These are phyloP conservation scores for Agriotes lineatus DNA, from an alignment of 2,888 invertebrate genomes.

Conservation along the genomic window DNA sequence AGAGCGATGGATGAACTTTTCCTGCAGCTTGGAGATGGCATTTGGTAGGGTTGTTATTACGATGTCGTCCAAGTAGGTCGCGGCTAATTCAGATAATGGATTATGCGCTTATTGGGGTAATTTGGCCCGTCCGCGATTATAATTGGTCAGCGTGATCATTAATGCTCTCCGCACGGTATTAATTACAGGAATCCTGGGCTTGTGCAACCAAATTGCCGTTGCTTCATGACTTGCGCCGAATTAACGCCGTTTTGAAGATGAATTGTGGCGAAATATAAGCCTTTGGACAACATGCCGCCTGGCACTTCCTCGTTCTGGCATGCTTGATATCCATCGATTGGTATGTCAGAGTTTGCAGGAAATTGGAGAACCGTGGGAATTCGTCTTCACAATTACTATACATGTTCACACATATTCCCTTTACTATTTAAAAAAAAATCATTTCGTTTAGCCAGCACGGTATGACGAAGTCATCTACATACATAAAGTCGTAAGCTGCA, in stretches of 20 bases:
- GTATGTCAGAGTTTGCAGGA: no score
- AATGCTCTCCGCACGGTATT: background rate
- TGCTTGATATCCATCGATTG: no score
- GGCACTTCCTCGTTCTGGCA: no score
- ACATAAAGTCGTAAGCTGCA: no score
- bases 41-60: constrained; percentile 23
- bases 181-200: background rate
- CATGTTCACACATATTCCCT: no score
- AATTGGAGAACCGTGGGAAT: no score
- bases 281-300: no score
- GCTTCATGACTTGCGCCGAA: background rate
- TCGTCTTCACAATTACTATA: no score
- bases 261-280: no score
- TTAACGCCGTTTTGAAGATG: background rate
- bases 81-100: constrained; percentile 13
- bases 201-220: constrained; percentile 5
- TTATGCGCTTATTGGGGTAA: constrained; percentile 3
- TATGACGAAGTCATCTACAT: no score
- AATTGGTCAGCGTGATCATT: constrained; percentile 17
- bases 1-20: constrained; percentile 36
- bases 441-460: no score
- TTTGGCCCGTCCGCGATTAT: background rate
- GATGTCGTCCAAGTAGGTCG: constrained; percentile 14
- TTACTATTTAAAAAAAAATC: no score
- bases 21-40: constrained; percentile 10